Base-by-base conservation (phyloP, 2,888 invertebrate species). In the Anthrax anthrax region DNA sequence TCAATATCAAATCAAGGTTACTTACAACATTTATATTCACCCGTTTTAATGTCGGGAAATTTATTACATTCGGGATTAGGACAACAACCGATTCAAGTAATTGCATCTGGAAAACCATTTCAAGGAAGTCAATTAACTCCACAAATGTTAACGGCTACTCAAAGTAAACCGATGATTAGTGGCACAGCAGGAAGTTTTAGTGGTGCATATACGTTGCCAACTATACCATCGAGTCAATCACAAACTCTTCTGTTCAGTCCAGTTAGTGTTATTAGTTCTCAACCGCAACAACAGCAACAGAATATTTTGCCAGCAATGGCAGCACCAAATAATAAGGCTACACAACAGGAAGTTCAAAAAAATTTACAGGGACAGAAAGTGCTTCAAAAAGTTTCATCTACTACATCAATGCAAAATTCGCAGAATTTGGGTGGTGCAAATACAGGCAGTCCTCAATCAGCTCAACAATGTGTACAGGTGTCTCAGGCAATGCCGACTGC, bases 21-120 rank as follows among this genome's bases (percentile, higher is more conserved):
- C 59, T 66, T 89, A 43, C 85, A 81, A 58, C 86, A 86, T 12
- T 60, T 90, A 51, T 87, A 86, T 65, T 76, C 84, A 0, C 87
- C 84, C 59, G 85, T 90, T 50, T 65, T 91, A 23, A 85, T 90
- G 78, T 86, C 87, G 0, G 79, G 87, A 2, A 83, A 83, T 62
- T 72, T 88, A 9, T 75, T 89, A 62, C 85, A 62, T 43, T 57
- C 62, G 1, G 60, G 63, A 1, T 47, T 69, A 9, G 65, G 66
- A 1, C 67, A 65, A 49, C 69, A 66, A 51, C 66, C 66, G 13
- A 67, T 70, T 37, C 68, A 87, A 78, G 84, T 88, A 48, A 87
- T 89, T 52, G 78, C 88, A 9, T 79, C 84, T 18, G 80, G 84
- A 23, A 90, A 90, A 61, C 83, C 87, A 4, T 88, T 88, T 63